Evolutionary conservation across 2,888 invertebrate species (phyloP), one percentile per base, ranked within the genome.

Genomic region (Rhingia rostrata): DNA sequence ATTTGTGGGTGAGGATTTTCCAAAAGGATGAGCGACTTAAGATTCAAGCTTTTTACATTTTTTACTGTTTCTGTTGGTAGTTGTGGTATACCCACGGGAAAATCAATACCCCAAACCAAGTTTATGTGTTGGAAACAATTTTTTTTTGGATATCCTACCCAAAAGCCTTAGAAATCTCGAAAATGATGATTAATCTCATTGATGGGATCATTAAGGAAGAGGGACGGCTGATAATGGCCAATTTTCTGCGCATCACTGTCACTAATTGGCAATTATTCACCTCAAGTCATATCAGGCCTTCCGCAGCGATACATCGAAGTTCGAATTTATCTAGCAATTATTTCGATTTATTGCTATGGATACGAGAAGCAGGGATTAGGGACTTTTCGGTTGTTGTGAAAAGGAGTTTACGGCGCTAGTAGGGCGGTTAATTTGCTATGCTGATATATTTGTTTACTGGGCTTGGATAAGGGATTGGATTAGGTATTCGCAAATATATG

Each of bases 321-420:
- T 54, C 45, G 54, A 64, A 73, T 73, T 73, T 64, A 73, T 73
- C 54, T 63, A 47, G 32, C 73, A 73, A 73, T 73, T 73, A 73
- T 45, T 47, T 63, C 54, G 63, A 73, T 73, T 73, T 73, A 73
- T 63, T 63, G 22, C 47, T 32, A 4, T 45, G 45, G 73, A 73
- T 73, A 73, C 32, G 37, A 37, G 22, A 22, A 22, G 22, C 22
- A 22, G 22, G n/a, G 10, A 7, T 47, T 12, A 12, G 43, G n/a
- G 12, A 12, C 0, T 45, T 45, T 45, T n/a, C 6, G n/a, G 2
- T 2, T 22, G 22, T 22, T 12, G 12, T 12, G 12, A 45, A 12
- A 45, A 45, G 1, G 6, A 45, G 12, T 12, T 12, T 45, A 45
- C n/a, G 43, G 22, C 22, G 22, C 22, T 12, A 0, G 5, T 12